Evolutionary conservation across 2,113 vertebrate genomes (phyloP).

Genomic region (Cepphus grylle): DNA sequence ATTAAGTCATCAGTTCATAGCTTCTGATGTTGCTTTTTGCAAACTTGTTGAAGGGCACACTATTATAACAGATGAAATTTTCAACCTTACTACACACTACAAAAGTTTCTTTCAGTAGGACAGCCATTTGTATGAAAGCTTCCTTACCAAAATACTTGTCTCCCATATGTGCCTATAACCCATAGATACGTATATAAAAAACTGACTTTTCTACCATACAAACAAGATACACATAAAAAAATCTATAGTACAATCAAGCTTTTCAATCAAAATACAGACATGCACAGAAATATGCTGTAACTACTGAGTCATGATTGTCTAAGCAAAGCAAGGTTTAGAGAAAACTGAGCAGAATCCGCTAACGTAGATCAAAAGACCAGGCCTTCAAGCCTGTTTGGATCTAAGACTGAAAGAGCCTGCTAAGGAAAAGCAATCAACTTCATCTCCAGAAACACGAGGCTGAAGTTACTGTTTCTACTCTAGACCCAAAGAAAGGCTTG

Average conservation of each 20-base stretch:
- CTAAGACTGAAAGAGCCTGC: background rate
- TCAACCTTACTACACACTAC: background rate
- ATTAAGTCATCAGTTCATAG: background rate
- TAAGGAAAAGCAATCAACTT: background rate
- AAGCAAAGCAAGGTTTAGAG: background rate
- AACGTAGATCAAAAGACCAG: rapidly evolving
- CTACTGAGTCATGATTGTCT: background rate
- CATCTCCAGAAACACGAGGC: background rate
- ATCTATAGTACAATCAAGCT: background rate
- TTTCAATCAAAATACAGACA: background rate
- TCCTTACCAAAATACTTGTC: background rate
- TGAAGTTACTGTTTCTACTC: background rate
- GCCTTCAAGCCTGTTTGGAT: background rate
- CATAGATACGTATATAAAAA: background rate
- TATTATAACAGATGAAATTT: background rate
- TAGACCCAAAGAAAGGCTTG: background rate
- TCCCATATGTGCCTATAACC: background rate
- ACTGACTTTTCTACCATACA: background rate
- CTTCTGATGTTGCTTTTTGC: background rate
- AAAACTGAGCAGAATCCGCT: background rate
- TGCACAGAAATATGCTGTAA: background rate
- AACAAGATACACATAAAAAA: background rate
- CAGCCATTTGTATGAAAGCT: background rate
- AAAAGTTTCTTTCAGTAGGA: background rate
- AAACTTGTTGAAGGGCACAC: background rate